A percentile compares a stretch with the other conserved stretches of the same genome.
Conservation (phyloP, 2,113 vertebrate species). For the Charadrius vociferus region DNA sequence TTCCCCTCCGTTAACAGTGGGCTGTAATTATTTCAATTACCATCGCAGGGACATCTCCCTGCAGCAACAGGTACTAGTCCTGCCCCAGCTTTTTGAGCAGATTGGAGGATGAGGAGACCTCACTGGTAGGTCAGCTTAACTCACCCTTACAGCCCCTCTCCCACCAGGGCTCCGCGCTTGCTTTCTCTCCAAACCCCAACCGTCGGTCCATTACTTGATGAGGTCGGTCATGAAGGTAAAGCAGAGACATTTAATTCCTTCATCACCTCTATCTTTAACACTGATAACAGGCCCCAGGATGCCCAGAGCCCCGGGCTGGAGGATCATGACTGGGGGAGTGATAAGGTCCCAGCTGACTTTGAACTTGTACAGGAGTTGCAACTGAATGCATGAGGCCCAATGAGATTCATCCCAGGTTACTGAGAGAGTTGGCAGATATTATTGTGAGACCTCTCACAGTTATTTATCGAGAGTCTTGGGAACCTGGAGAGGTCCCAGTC, state of each 20-base stretch:
- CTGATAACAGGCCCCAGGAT: accelerated
- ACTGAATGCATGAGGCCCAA: background rate
- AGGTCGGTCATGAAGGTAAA: background rate
- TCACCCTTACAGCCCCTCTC: background rate
- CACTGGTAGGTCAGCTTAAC: background rate
- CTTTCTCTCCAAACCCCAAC: background rate
- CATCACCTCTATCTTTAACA: background rate
- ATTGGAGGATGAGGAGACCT: background rate
- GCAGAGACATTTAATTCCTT: background rate
- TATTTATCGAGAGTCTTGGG: background rate
- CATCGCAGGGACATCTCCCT: background rate
- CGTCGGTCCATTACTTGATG: accelerated
- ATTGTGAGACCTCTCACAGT: background rate
- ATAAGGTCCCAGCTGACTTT: background rate
- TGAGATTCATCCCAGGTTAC: background rate
- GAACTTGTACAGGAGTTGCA: background rate
- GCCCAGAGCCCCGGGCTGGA: background rate
- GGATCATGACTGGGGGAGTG: background rate
- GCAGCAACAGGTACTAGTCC: background rate
- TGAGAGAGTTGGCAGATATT: background rate
- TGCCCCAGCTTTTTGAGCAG: background rate
- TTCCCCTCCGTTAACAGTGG: conserved; percentile 23
- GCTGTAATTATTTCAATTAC: conserved; percentile 24
- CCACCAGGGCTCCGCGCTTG: accelerated
- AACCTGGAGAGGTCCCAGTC: background rate